Base-by-base conservation (phyloP, 2,888 invertebrate genomes). In the Tuta absoluta region DNA sequence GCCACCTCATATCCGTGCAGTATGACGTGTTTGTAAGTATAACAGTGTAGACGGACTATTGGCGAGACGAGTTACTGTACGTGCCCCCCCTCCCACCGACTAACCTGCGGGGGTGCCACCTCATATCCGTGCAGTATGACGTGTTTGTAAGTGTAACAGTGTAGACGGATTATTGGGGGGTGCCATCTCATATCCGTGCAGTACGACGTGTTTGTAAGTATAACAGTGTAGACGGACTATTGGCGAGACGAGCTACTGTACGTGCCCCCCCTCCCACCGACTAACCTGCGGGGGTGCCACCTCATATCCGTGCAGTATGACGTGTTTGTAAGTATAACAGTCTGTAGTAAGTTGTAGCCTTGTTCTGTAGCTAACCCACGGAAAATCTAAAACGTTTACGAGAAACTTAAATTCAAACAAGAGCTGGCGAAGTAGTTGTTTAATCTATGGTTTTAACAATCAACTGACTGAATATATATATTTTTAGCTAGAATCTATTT, bases 41-140 rank as follows among this genome's bases (percentile, higher is more conserved):
- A 51, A 2, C 17, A n/a, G n/a, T 49, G 10, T 19, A 49, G n/a
- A n/a, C n/a, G 4, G 1, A 19, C 10, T 48, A 14, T 17, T 7
- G 33, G 33, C 94, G 95, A 68, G 96, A 95, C 80, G 97, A 98
- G 84, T 95, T 96, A 80, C 93, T 98, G 64, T 96, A 97, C 85
- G 97, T 98, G 70, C 98, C 98, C 67, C 98, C 98, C 33, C 91
- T 98, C 76, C 98, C 98, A 69, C 98, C 98, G 45, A 98, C 98
- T 68, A 97, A 98, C 92, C 93, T 98, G 64, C 93, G 98, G 75
- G 98, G 98, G 65, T 98, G 98, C 83, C 97, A 98, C 86, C 94
- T 98, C 75, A 98, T 98, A 78, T 95, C 96, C 81, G 97, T 98
- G 75, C 95, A 96, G 75, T 98, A 98, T 81, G 97, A 98, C 84